A percentile compares a stretch with the other conserved stretches of the same genome.
Evolutionary conservation across 1,140 invertebrate species (phyloP).

Genomic region (Cydia strobilella): DNA sequence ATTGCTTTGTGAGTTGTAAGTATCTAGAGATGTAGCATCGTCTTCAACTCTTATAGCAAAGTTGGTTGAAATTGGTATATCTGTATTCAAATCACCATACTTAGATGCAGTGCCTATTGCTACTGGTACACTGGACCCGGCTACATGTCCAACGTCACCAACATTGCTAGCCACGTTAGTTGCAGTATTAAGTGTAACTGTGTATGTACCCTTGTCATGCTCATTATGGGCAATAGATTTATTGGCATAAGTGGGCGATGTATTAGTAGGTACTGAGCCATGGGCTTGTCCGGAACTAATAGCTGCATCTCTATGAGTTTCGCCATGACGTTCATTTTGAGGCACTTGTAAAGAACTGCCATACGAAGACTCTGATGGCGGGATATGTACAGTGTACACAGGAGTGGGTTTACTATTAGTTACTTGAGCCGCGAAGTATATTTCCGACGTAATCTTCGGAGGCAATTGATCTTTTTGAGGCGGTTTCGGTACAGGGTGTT

Average conservation of each 20-base stretch:
- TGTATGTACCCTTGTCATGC: slow-evolving; percentile 54
- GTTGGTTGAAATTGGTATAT: slow-evolving; percentile 77
- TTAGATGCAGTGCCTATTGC: slow-evolving; percentile 53
- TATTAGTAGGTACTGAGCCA: slow-evolving; percentile 38
- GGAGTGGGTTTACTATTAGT: slow-evolving; percentile 60
- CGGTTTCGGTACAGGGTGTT: slow-evolving; percentile 63
- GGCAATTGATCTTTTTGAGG: slow-evolving; percentile 53
- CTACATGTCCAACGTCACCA: slow-evolving; percentile 50
- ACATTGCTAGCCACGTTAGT: slow-evolving; percentile 59
- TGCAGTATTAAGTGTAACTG: slow-evolving; percentile 63
- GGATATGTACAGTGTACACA: slow-evolving; percentile 66
- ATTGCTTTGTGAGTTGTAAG: slow-evolving; percentile 56
- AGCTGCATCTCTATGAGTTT: slow-evolving; percentile 18
- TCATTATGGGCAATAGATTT: slow-evolving; percentile 47
- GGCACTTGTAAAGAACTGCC: slow-evolving; percentile 40
- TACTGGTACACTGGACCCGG: slow-evolving; percentile 64
- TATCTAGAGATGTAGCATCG: slow-evolving; percentile 58
- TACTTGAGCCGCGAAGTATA: slow-evolving; percentile 75
- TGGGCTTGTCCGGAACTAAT: slow-evolving; percentile 37
- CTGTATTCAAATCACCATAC: slow-evolving; percentile 65
- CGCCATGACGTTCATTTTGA: slow-evolving; percentile 37
- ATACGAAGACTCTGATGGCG: slow-evolving; percentile 41
- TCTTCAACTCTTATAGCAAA: slow-evolving; percentile 78
- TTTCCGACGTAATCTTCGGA: slow-evolving; percentile 77
- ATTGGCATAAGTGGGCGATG: slow-evolving; percentile 50